Evolutionary conservation across 1,140 invertebrate genomes (phyloP), one percentile per base, ranked within the genome.

Genomic region (Heliothis subflexa): DNA sequence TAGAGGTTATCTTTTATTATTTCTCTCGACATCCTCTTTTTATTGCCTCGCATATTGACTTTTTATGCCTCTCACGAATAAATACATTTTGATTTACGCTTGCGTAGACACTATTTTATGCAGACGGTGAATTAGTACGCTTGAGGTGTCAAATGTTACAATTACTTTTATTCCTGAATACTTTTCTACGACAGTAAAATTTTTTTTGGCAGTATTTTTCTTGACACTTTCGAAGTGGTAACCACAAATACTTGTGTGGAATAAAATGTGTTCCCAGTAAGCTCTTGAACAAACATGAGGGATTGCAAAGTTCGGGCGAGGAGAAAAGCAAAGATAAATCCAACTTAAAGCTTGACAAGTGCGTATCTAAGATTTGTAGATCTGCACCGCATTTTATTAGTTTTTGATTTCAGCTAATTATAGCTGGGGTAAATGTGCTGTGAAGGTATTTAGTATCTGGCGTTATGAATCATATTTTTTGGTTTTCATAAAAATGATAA

Each of bases 11-110:
- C 88, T 93, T 94, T 94, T 94, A 94, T 94, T 93, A 94, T 94
- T 93, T 93, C 92, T 93, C 91, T 82, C 91, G 85, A 89, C 88
- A 93, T 94, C 91, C 91, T 89, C 93, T 91, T 92, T 93, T 94
- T 94, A 94, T 94, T 94, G 92, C 93, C 89, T 86, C 90, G 91
- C 91, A 93, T 94, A 93, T 94, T 93, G 93, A 91, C 90, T 94
- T 94, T 94, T 93, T 94, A 90, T 93, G 87, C 91, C 83, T 85
- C 84, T 81, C 84, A 82, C 79, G 91, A 92, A 94, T 94, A 93
- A 93, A 94, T 94, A 94, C 93, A 94, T 94, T 94, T 92, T 92
- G 92, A 94, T 94, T 94, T 90, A 88, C 87, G 87, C 88, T 83
- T 78, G 83, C 87, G 86, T 88, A 83, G 78, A 79, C 89, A 86